Conservation (phyloP, 2,888 invertebrate species). For the Stictocephala bisonia region DNA sequence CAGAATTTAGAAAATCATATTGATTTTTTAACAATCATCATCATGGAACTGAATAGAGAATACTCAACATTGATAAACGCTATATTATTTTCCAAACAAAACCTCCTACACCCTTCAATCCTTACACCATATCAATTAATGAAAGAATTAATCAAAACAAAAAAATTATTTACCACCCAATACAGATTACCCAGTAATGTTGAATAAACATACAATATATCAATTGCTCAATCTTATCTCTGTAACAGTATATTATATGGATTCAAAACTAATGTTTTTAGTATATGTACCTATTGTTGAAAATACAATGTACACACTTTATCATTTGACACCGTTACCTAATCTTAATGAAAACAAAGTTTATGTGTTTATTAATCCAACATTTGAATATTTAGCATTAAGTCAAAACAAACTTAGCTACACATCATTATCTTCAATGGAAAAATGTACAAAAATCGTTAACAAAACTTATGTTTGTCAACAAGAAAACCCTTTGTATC, state of each 20-base stretch:
- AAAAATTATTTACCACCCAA: not conserved
- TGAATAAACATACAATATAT: not conserved
- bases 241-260: not conserved
- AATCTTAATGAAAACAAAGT: too few species aligned
- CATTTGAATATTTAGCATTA: too few species aligned
- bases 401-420: too few species aligned
- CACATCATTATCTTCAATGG: too few species aligned
- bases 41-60: constrained; percentile 6
- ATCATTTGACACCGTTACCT: constrained; percentile 9
- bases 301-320: not conserved
- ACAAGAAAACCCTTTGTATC: too few species aligned
- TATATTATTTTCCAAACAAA: not conserved
- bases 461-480: too few species aligned
- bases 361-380: too few species aligned
- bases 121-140: not conserved
- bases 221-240: not conserved
- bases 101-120: constrained; percentile 9
- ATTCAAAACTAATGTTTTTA: constrained; percentile 1
- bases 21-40: not conserved
- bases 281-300: not conserved
- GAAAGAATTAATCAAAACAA: not conserved
- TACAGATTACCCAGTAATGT: not conserved
- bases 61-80: not conserved
- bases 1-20: not conserved
- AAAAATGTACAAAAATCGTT: too few species aligned